Evolutionary conservation across 2,888 invertebrate species (phyloP).

Genomic region (Spisula subtruncata): DNA sequence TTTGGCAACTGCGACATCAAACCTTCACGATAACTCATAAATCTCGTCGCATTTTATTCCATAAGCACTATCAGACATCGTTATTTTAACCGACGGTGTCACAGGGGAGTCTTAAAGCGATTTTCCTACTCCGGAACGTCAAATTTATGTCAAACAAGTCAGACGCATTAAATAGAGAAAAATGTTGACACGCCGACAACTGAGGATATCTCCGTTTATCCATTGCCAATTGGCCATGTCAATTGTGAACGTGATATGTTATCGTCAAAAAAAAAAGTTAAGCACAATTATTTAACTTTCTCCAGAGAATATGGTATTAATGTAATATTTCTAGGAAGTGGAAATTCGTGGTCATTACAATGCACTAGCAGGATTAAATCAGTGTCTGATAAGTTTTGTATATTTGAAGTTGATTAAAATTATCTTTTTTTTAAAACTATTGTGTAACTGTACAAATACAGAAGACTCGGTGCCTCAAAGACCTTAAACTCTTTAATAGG

Average conservation of each 20-base stretch:
- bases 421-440: no score
- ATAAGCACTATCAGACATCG: background rate
- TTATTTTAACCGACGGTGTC: background rate
- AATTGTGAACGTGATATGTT: conserved; percentile 3
- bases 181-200: conserved; percentile 10
- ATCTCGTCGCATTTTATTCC: background rate
- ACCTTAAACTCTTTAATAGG: no score
- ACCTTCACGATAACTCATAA: background rate
- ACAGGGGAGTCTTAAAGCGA: background rate
- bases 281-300: background rate
- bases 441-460: no score
- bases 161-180: background rate
- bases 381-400: no score
- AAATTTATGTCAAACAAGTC: background rate
- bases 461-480: no score
- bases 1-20: background rate
- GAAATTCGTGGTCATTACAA: no score
- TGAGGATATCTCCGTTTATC: background rate
- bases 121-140: background rate
- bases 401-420: no score
- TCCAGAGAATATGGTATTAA: background rate
- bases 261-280: background rate
- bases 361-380: no score
- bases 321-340: background rate
- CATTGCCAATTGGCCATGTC: conserved; percentile 1